A percentile compares a stretch with the other conserved stretches of the same genome.
Evolutionary conservation across 2,113 vertebrate genomes (phyloP).

Genomic region (Cynocephalus volans): DNA sequence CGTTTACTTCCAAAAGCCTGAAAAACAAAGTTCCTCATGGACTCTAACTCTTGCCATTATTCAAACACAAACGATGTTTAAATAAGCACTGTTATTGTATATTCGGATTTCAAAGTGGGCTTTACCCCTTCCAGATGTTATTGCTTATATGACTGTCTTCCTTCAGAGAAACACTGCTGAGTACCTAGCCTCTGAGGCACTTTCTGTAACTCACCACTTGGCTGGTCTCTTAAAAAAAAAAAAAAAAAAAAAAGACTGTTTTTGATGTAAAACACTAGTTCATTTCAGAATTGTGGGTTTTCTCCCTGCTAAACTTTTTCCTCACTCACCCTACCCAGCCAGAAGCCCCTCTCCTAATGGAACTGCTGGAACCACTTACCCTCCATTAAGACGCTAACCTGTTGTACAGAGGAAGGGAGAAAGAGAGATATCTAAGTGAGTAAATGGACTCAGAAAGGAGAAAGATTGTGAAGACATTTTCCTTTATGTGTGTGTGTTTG

Average conservation of each 20-base stretch:
- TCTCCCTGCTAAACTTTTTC: conserved; percentile 80
- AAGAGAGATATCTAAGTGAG: conserved; percentile 48
- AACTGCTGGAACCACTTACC: conserved; percentile 85
- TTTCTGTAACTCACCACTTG: conserved; percentile 78
- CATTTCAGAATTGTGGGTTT: conserved; percentile 81
- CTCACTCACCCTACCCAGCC: conserved; percentile 64
- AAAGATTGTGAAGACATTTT: conserved; percentile 12
- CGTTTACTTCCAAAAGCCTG: conserved; percentile 33
- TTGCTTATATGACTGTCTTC: conserved; percentile 79
- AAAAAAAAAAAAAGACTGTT: conserved; percentile 65
- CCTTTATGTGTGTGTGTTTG: not conserved
- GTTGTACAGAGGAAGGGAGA: conserved; percentile 36
- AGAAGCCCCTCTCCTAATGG: conserved; percentile 79
- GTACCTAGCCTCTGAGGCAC: conserved; percentile 70
- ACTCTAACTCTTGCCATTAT: conserved; percentile 11
- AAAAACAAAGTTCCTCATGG: not conserved
- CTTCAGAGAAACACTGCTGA: conserved; percentile 69
- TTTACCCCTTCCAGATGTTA: conserved; percentile 85
- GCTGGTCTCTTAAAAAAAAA: conserved; percentile 54
- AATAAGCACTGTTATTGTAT: conserved; percentile 76
- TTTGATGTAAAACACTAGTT: conserved; percentile 86
- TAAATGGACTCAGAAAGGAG: conserved; percentile 19
- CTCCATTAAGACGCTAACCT: conserved; percentile 81
- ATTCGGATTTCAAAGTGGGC: conserved; percentile 79
- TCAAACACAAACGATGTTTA: conserved; percentile 74